Conservation (phyloP, 2,888 invertebrate genomes). For the Ichneumoninae sp. region DNA sequence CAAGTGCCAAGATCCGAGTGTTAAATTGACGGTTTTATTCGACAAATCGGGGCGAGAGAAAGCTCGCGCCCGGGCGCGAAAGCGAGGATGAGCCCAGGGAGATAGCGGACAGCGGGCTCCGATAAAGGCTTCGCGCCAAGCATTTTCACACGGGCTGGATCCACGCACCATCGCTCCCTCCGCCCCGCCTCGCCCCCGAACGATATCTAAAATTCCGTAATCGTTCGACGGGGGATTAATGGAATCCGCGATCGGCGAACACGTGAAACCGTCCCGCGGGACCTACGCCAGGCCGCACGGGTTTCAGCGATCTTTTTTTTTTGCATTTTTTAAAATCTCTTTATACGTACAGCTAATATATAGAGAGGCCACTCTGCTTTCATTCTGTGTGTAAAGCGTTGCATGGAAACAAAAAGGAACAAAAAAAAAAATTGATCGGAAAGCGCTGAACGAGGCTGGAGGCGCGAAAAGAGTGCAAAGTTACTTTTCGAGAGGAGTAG, state of each 20-base stretch:
- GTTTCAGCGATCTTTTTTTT: not conserved
- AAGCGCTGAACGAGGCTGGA: not conserved
- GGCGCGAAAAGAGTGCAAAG: not conserved
- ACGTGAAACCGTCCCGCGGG: constrained; percentile 21
- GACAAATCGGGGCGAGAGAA: constrained; percentile 62
- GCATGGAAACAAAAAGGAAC: not conserved
- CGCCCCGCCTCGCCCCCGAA: not conserved
- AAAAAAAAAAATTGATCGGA: not conserved
- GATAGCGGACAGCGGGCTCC: constrained; percentile 49
- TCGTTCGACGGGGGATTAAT: constrained; percentile 44
- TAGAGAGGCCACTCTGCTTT: not conserved
- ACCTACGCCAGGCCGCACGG: not conserved
- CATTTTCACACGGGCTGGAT: constrained; percentile 36
- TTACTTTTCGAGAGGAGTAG: not conserved
- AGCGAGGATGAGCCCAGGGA: constrained; percentile 34
- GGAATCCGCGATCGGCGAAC: constrained; percentile 51
- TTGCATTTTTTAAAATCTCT: constrained; percentile 8
- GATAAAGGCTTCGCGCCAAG: constrained; percentile 44
- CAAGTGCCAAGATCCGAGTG: constrained; percentile 67
- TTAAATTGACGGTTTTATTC: constrained; percentile 68
- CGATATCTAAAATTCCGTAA: constrained; percentile 51
- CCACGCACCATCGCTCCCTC: not conserved
- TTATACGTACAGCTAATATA: constrained; percentile 15
- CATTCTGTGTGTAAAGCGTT: not conserved
- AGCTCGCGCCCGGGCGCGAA: constrained; percentile 12